phyloP scores from a whole-genome alignment of 2,888 invertebrate species.

The Drosophila atroscutellata region DNA sequence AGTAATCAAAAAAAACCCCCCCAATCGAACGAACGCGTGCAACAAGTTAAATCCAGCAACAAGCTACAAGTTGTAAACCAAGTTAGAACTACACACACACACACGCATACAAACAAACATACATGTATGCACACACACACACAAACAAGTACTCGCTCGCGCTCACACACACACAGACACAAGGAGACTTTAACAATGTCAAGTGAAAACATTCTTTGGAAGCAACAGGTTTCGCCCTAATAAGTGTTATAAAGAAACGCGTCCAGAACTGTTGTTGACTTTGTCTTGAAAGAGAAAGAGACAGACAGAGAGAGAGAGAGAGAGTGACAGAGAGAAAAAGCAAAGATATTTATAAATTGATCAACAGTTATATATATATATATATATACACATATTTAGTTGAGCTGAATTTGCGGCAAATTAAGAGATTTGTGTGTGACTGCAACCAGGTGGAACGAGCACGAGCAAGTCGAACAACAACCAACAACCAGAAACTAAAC shows the following conservation, averaged over 20 bases:
- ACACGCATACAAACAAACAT: conserved; percentile 13
- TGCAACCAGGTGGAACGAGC: conserved; percentile 70
- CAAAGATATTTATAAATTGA: conserved; percentile 27
- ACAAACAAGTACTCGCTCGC: conserved; percentile 34
- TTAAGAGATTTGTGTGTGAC: conserved; percentile 61
- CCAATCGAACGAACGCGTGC: conserved; percentile 58
- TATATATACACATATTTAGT: conserved; percentile 7
- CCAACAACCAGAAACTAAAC: conserved; percentile 28
- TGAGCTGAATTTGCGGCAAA: conserved; percentile 48
- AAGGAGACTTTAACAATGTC: conserved; percentile 68
- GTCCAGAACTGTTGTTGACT: conserved; percentile 61
- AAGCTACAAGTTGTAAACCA: conserved; percentile 73
- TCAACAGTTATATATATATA: conserved; percentile 16
- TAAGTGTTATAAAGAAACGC: conserved; percentile 66
- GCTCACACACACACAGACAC: conserved; percentile 35
- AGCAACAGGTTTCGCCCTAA: conserved; percentile 79
- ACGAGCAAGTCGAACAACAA: conserved; percentile 55
- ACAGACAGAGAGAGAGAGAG: conserved; percentile 1
- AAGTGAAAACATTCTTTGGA: conserved; percentile 81
- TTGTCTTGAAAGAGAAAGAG: conserved; percentile 22
- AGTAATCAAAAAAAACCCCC: conserved; percentile 13
- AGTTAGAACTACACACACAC: conserved; percentile 56
- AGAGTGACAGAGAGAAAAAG: conserved; percentile 8
- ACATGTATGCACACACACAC: conserved; percentile 26
- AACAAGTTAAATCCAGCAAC: conserved; percentile 71